Evolutionary conservation across 2,113 vertebrate species (phyloP).

Genomic region (Rhombomys opimus): DNA sequence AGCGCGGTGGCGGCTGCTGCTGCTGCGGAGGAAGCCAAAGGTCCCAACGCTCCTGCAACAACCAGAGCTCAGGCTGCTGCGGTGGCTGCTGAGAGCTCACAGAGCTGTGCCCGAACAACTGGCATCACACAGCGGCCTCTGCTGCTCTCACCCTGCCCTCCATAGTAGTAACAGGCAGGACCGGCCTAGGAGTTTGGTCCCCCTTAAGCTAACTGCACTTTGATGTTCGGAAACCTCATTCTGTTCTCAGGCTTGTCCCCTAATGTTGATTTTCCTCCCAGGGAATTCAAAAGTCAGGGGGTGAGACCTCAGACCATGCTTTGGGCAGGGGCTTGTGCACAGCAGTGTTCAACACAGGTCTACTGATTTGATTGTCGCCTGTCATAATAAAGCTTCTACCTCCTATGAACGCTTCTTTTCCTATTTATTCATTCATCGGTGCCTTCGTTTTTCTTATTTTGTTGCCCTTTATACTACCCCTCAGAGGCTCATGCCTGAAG

Average conservation of each 20-base stretch:
- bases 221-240: background rate
- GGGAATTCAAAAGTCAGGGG: background rate
- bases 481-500: background rate
- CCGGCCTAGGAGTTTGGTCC: background rate
- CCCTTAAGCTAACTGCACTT: background rate
- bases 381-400: conserved; percentile 77
- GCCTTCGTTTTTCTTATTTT: background rate
- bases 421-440: background rate
- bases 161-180: background rate
- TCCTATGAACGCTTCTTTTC: conserved; percentile 15
- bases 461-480: too few relatives aligned
- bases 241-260: background rate
- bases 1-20: conserved; percentile 45
- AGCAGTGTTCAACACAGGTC: background rate
- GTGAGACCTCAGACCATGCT: background rate
- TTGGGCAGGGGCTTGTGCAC: background rate
- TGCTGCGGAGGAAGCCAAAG: conserved; percentile 65
- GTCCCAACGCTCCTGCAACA: conserved; percentile 35
- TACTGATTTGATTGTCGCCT: background rate
- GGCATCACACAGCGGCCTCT: too few relatives aligned
- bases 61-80: conserved; percentile 64
- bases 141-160: background rate
- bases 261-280: background rate
- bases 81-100: conserved; percentile 66
- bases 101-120: background rate